Base-by-base conservation (phyloP, 2,113 vertebrate genomes). In the Shinisaurus crocodilurus region DNA sequence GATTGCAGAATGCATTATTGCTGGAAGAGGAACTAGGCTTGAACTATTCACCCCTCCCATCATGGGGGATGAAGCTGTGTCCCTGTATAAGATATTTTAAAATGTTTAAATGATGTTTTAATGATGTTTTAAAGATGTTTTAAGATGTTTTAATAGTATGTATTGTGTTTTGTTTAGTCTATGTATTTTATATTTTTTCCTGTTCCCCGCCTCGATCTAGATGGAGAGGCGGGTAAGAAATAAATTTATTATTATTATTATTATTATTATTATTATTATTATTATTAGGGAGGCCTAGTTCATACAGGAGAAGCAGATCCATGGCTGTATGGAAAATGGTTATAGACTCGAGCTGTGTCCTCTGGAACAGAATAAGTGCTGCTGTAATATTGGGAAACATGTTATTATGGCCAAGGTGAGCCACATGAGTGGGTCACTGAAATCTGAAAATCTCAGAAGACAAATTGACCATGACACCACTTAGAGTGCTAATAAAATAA, bases 361-460 rank as follows among this genome's bases (percentile, higher is more conserved):
- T 89, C 37, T 74, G 37, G 48, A 60, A 74, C 32, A 69, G 20
- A 80, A 25, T 16, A 45, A 79, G 34, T n/a, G 43, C 27, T 80
- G 48, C 25, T 34, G 4, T 85, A 54, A 50, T 85, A 69, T 13
- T 54, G 83, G 40, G 45, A 40, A 57, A 43, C 74, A 10, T 85
- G 34, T 25, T 50, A 23, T 82, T 54, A 85, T 70, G 82, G 45
- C 60, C 54, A 69, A 85, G 45, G 25, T 54, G 29, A 80, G 70
- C 76, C 75, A 57, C 63, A 80, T 63, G 54, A 81, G 27, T 81
- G 45, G 65, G 45, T 70, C 48, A 80, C 63, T 43, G 50, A 69
- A 79, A 85, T 79, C 13, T 90, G 63, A 43, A 85, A 85, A 80
- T 57, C 76, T 72, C 65, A 43, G 65, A 18, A 80, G 43, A 80